A percentile compares a stretch with the other conserved stretches of the same genome.
Evolutionary conservation across 2,797 vertebrate species (phyloP).

Genomic region (Anabacerthia variegaticeps): DNA sequence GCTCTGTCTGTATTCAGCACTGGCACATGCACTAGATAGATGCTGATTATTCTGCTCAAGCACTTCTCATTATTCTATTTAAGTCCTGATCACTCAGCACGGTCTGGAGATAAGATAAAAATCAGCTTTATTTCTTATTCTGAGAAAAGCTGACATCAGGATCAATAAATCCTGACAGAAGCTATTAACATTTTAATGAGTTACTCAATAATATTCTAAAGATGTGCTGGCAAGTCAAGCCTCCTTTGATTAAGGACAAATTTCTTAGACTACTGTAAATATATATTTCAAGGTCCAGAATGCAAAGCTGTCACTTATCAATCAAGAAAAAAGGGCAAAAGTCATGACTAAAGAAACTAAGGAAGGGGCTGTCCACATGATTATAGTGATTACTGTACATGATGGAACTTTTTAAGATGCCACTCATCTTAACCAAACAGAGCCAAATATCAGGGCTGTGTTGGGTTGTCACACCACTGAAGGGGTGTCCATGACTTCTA

Average conservation of each 20-base stretch:
- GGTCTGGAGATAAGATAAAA: slow-evolving; percentile 59
- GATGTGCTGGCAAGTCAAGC: slow-evolving; percentile 68
- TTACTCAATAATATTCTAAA: slow-evolving; percentile 73
- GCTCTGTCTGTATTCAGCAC: not conserved
- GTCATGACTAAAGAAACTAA: slow-evolving; percentile 66
- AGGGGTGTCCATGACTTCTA: not conserved
- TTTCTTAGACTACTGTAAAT: slow-evolving; percentile 75
- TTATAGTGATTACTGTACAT: slow-evolving; percentile 20
- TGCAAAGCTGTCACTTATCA: slow-evolving; percentile 61
- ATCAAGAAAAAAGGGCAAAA: slow-evolving; percentile 52
- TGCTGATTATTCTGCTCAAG: slow-evolving; percentile 44
- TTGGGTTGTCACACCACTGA: not conserved
- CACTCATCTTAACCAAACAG: slow-evolving; percentile 2
- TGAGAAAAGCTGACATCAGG: slow-evolving; percentile 72
- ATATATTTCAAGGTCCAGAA: slow-evolving; percentile 45
- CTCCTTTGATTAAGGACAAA: slow-evolving; percentile 70
- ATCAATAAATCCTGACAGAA: slow-evolving; percentile 81
- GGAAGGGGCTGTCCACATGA: slow-evolving; percentile 31
- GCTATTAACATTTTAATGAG: slow-evolving; percentile 81
- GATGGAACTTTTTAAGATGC: slow-evolving; percentile 53
- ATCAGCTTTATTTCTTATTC: slow-evolving; percentile 74
- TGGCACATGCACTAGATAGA: not conserved
- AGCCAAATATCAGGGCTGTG: not conserved
- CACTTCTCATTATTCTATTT: slow-evolving; percentile 58
- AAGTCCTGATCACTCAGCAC: slow-evolving; percentile 45